Evolutionary conservation across 1,140 invertebrate genomes (phyloP).

Genomic region (Babylonia areolata): DNA sequence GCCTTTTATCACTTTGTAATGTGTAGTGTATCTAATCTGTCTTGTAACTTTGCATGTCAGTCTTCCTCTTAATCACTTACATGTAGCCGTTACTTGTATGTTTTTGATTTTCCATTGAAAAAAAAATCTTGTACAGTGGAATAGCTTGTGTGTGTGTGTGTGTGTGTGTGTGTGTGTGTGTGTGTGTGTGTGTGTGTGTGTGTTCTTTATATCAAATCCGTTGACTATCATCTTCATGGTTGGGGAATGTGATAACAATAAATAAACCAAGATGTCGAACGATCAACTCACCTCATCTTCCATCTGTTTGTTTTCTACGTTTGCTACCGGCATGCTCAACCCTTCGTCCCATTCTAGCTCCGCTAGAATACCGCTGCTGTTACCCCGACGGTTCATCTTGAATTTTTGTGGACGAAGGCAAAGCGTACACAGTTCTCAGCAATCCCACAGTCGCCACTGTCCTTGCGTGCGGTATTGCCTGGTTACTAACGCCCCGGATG

Average conservation of each 20-base stretch:
- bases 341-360: constrained; percentile 76
- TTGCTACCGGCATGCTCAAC: constrained; percentile 76
- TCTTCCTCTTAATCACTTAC: no score
- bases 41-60: no score
- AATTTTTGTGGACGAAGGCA: constrained; percentile 20
- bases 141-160: constrained; percentile 19
- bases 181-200: constrained; percentile 26
- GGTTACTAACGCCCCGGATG: constrained; percentile 70
- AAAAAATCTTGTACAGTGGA: not conserved
- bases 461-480: constrained; percentile 58
- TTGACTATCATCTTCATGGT: no score
- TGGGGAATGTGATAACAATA: no score
- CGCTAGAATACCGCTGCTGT: constrained; percentile 64
- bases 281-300: constrained; percentile 67
- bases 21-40: no score
- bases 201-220: no score
- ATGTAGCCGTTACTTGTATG: no score
- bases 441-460: not conserved
- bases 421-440: constrained; percentile 24
- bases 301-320: constrained; percentile 73
- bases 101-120: no score
- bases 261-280: not conserved
- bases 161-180: constrained; percentile 26
- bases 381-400: constrained; percentile 62
- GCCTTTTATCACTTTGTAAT: no score